Evolutionary conservation across 2,113 vertebrate genomes (phyloP).

Genomic region (Brienomyrus longianalis): DNA sequence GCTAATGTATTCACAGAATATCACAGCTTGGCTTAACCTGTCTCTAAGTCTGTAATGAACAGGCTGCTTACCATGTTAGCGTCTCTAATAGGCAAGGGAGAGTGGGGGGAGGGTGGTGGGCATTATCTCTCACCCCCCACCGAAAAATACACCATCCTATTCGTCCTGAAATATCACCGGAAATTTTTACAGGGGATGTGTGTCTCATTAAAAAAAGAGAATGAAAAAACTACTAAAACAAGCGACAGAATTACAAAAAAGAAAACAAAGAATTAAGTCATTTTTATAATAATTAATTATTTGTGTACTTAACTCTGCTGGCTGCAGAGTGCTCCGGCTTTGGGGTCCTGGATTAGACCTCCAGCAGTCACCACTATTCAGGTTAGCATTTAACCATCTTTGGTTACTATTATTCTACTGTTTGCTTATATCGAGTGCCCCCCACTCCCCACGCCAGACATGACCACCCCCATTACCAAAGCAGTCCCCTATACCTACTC

Average conservation of each 20-base stretch:
- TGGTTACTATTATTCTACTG: background rate
- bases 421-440: background rate
- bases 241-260: background rate
- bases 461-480: background rate
- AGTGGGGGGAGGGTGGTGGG: background rate
- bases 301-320: background rate
- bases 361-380: background rate
- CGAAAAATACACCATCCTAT: background rate
- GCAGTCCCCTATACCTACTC: background rate
- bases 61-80: constrained; percentile 27
- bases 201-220: background rate
- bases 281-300: background rate
- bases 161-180: background rate
- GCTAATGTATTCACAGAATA: constrained; percentile 30
- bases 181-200: background rate
- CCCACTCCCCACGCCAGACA: background rate
- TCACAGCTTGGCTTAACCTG: constrained; percentile 27
- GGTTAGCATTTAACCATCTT: background rate
- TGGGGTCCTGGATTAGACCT: background rate
- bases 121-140: background rate
- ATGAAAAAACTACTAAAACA: background rate
- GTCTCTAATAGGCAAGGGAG: constrained; percentile 9
- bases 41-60: constrained; percentile 27
- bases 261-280: background rate
- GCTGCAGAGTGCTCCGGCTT: background rate